phyloP scores from a whole-genome alignment of 2,888 invertebrate genomes.

The Sericinus montela region DNA sequence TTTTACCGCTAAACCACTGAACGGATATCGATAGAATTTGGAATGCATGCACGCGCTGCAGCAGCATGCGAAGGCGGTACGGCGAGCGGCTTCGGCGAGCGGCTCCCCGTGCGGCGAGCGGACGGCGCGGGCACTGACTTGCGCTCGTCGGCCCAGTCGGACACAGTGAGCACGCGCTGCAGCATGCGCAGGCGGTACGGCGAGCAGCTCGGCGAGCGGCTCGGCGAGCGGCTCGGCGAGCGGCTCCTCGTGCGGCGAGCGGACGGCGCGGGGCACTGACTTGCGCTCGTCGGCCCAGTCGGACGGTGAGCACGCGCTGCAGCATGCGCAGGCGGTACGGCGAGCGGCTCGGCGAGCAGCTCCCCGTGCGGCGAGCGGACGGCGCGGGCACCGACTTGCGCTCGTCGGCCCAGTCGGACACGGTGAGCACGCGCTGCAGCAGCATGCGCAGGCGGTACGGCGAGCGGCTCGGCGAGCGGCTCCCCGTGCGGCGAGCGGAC shows the following conservation, averaged over 20 bases:
- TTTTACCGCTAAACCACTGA: too few relatives aligned
- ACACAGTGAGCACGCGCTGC: too few relatives aligned
- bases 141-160: too few relatives aligned
- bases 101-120: constrained; percentile 71
- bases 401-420: constrained; percentile 88
- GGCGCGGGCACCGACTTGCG: constrained; percentile 75
- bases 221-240: too few relatives aligned
- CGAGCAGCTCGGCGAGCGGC: too few relatives aligned
- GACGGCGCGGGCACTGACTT: constrained; percentile 39
- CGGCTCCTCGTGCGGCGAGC: too few relatives aligned
- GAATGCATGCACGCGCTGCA: constrained; percentile 89
- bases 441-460: constrained; percentile 93
- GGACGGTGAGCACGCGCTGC: constrained; percentile 89
- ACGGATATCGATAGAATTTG: too few relatives aligned
- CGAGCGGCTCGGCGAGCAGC: constrained; percentile 84
- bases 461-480: constrained; percentile 87
- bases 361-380: constrained; percentile 61
- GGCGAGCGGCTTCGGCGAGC: constrained; percentile 92
- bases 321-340: constrained; percentile 93
- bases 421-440: constrained; percentile 89
- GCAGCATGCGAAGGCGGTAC: constrained; percentile 89
- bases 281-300: constrained; percentile 88
- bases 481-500: constrained; percentile 39
- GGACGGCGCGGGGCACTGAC: constrained; percentile 73
- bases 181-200: too few relatives aligned